Evolutionary conservation across 2,797 vertebrate species (phyloP).

Genomic region (Sebastes alutus): DNA sequence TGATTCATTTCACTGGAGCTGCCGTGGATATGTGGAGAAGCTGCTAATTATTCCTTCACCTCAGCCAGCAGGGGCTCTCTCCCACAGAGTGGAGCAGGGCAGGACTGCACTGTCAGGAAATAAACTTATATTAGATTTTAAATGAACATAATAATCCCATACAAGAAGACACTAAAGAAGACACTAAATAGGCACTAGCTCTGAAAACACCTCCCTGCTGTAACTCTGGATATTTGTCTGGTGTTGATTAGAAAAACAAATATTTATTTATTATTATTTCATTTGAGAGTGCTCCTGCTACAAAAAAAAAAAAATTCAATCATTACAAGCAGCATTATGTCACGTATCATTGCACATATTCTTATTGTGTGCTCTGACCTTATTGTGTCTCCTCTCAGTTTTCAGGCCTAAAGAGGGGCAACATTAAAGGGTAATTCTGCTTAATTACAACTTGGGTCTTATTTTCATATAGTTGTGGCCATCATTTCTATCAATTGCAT

Average conservation of each 20-base stretch:
- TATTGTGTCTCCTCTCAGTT: not conserved
- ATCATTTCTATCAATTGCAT: no score
- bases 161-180: not conserved
- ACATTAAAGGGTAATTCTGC: not conserved
- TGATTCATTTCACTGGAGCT: not conserved
- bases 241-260: not conserved
- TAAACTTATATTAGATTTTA: no score
- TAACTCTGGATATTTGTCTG: not conserved
- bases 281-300: no score
- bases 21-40: not conserved
- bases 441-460: not conserved
- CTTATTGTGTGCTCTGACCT: no score
- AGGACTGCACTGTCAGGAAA: not conserved
- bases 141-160: not conserved
- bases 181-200: not conserved
- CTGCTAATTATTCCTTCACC: constrained; percentile 24
- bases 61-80: constrained; percentile 8
- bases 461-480: no score
- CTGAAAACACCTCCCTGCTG: no score
- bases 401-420: not conserved
- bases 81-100: not conserved
- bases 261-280: no score
- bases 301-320: no score
- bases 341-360: no score
- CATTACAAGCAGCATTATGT: no score